A percentile compares a stretch with the other conserved stretches of the same genome.
phyloP scores from a whole-genome alignment of 2,113 vertebrate species.

The Syngnathus scovelli region DNA sequence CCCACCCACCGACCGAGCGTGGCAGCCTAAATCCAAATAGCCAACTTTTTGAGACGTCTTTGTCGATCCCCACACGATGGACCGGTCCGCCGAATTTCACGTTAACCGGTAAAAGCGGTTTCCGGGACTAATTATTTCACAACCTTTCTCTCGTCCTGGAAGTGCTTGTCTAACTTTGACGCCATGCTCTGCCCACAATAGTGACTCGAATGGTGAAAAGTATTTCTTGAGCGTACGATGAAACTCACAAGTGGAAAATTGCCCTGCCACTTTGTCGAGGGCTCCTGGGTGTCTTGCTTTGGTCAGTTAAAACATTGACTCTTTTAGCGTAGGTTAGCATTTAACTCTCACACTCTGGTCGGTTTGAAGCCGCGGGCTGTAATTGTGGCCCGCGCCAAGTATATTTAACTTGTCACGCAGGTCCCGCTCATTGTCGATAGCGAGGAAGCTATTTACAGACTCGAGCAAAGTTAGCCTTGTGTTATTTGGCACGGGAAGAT shows the following conservation, averaged over 20 bases:
- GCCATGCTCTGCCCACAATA: too few species aligned
- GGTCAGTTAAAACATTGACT: neutral
- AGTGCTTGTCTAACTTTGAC: neutral
- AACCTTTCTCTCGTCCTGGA: neutral
- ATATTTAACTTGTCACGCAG: slow-evolving; percentile 12
- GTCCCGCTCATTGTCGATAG: slow-evolving; percentile 23
- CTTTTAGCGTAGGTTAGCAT: neutral
- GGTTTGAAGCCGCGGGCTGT: slow-evolving; percentile 27
- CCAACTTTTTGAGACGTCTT: too few species aligned
- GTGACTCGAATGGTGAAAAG: too few species aligned
- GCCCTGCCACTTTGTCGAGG: neutral
- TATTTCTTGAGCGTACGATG: too few species aligned
- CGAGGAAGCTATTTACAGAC: slow-evolving; percentile 3
- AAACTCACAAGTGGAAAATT: too few species aligned
- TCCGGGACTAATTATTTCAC: too few species aligned
- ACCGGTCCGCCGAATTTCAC: neutral
- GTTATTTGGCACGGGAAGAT: slow-evolving; percentile 2
- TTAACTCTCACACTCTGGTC: neutral
- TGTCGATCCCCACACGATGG: too few species aligned
- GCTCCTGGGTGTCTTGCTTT: neutral
- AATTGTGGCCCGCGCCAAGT: slow-evolving; percentile 28
- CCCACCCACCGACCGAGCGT: too few species aligned
- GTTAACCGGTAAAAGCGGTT: neutral
- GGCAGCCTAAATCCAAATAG: too few species aligned
- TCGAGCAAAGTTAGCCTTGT: slow-evolving; percentile 3